Evolutionary conservation across 2,113 vertebrate species (phyloP).

Genomic region (Zosterops hypoxanthus): DNA sequence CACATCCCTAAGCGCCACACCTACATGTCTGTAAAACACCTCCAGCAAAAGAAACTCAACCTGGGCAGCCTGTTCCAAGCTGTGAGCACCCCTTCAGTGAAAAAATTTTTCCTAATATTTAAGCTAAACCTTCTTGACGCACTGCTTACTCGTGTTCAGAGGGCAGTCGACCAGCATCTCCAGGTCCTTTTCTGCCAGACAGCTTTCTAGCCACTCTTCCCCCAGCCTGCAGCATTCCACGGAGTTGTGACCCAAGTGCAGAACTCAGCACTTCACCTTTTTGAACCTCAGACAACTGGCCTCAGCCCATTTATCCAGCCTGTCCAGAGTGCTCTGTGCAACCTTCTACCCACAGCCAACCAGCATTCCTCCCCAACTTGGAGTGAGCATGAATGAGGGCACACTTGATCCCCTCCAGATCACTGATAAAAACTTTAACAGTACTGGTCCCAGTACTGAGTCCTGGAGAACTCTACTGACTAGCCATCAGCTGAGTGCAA

Average conservation of each 20-base stretch:
- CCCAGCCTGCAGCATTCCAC: not conserved
- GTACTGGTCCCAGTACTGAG: not conserved
- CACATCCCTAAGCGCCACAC: not conserved
- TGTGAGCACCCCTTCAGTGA: not conserved
- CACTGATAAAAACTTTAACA: not conserved
- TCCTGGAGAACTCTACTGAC: not conserved
- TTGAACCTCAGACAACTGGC: fast-evolving
- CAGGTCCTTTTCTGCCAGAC: not conserved
- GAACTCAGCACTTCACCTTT: not conserved
- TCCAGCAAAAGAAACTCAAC: not conserved
- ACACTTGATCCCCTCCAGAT: not conserved
- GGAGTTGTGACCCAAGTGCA: not conserved
- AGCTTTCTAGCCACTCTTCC: not conserved
- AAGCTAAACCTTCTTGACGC: not conserved
- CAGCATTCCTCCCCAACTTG: not conserved
- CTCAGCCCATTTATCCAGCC: not conserved
- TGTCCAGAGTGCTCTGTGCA: not conserved
- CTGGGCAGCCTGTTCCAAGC: not conserved
- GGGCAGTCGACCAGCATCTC: fast-evolving
- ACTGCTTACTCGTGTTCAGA: not conserved
- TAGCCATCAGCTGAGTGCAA: not conserved
- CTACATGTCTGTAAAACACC: not conserved
- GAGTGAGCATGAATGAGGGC: not conserved
- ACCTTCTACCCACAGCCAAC: not conserved
- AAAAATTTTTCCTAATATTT: not conserved